Base-by-base conservation (phyloP, 2,888 invertebrate species). In the Prenolepis imparis region DNA sequence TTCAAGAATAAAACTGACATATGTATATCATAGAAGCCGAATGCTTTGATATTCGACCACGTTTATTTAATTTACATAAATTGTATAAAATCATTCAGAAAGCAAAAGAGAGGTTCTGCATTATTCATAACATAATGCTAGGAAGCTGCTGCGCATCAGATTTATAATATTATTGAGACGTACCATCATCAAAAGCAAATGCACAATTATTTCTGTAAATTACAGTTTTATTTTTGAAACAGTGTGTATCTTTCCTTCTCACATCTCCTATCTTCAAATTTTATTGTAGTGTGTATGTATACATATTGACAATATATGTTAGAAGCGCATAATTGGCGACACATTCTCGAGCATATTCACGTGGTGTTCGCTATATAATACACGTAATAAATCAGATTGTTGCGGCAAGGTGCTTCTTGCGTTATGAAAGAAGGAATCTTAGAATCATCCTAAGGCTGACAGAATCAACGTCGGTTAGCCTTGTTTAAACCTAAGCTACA, bases 111-210 rank as follows among this genome's bases (percentile, higher is more conserved):
- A 44, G 44, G 11, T 44, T 12, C 41, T 44, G 24, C 9, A 36
- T 77, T 59, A 59, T 78, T 67, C 48, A 67, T 68, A 41, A 44
- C 12, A 11, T 44, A 78, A 44, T 44, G n/a, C 41, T 78, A 78
- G 32, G 15, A 15, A 70, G 59, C 0, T 18, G 1, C 67, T n/a
- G 55, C 15, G n/a, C 5, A 77, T 55, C 3, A 70, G 18, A 78
- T 68, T 44, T 68, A 57, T 28, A 41, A 77, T 77, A 77, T 59
- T 68, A 70, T 36, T 32, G 36, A 77, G 36, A 80, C 18, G 32
- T 70, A 44, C 67, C 39, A 77, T 36, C 52, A 64, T 80, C 72
- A 70, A 24, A 80, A 80, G 57, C 78, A 78, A 52, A 80, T 80
- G 59, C 59, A 70, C 9, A 44, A 68, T 68, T 68, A 68, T 68